phyloP scores from a whole-genome alignment of 2,113 vertebrate species.

The Cinclus cinclus region DNA sequence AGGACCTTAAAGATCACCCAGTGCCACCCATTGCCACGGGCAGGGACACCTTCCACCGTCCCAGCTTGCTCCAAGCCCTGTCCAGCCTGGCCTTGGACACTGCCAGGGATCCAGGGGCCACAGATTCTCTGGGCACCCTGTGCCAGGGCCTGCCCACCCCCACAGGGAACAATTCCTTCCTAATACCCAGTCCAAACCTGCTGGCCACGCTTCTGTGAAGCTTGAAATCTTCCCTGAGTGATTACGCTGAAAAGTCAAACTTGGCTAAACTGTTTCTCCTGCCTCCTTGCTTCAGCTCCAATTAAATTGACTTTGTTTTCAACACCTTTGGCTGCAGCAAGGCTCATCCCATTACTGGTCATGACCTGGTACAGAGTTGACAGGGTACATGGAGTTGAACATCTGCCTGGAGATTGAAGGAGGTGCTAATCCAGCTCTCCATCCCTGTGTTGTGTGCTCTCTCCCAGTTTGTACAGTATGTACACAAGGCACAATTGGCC shows the following conservation, averaged over 20 bases:
- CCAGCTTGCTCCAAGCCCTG: accelerated
- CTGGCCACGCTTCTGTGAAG: not conserved
- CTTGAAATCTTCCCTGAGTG: not conserved
- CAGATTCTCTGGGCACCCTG: not conserved
- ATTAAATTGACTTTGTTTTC: not conserved
- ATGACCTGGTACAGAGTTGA: constrained; percentile 40
- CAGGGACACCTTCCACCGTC: not conserved
- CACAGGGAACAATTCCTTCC: accelerated
- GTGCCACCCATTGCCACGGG: too few relatives aligned
- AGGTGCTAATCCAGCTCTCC: not conserved
- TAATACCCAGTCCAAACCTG: not conserved
- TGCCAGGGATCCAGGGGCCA: not conserved
- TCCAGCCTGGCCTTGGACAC: not conserved
- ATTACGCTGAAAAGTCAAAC: not conserved
- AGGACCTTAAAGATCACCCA: not conserved
- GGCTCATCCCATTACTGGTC: not conserved
- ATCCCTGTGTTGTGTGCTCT: not conserved
- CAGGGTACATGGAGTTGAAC: not conserved
- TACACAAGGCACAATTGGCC: constrained; percentile 31
- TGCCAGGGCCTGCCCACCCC: not conserved
- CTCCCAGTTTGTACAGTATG: constrained; percentile 35
- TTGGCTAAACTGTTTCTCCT: not conserved
- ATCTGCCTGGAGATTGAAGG: not conserved
- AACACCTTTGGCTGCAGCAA: not conserved
- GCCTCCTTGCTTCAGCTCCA: not conserved